Percentiles rank a stretch among this genome's conserved stretches.
Evolutionary conservation across 2,888 invertebrate species (phyloP).

Genomic region (Deladenus siricidicola): DNA sequence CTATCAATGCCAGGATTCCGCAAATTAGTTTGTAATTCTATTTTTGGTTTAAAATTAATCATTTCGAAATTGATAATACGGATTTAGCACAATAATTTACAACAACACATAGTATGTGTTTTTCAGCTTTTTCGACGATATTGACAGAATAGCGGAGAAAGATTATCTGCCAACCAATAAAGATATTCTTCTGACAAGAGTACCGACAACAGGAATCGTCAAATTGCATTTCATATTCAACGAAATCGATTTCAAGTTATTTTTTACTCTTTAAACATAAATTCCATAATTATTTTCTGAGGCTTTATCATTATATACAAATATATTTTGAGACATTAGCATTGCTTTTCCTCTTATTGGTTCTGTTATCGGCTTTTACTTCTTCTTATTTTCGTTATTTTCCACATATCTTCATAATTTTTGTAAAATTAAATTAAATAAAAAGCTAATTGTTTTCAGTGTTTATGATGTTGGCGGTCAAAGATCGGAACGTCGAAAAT

Average conservation of each 20-base stretch:
- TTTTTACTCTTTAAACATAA: no score
- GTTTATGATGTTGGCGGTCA: conserved; percentile 48
- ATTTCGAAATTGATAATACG: background rate
- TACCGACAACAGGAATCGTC: conserved; percentile 48
- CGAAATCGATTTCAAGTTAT: conserved; percentile 36
- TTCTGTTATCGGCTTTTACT: no score
- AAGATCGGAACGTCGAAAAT: conserved; percentile 44
- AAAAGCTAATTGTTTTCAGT: conserved; percentile 8
- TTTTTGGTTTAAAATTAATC: conserved; percentile 1
- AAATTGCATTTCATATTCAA: conserved; percentile 36
- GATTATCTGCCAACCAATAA: conserved; percentile 39
- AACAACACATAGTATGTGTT: background rate
- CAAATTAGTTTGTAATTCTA: conserved; percentile 26
- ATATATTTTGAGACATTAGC: no score
- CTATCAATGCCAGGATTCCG: conserved; percentile 33
- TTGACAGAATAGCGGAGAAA: conserved; percentile 37
- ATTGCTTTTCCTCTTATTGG: no score
- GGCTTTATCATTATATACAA: no score
- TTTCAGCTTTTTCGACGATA: conserved; percentile 45
- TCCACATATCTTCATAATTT: no score
- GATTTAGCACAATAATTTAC: background rate
- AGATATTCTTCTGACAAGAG: conserved; percentile 44
- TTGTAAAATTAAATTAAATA: conserved; percentile 3
- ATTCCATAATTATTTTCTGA: no score
- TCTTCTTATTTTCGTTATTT: no score